A percentile compares a stretch with the other conserved stretches of the same genome.
These are phyloP conservation scores for Drosophila obscura DNA, from an alignment of 1,140 invertebrate genomes.

Conservation along the genomic window DNA sequence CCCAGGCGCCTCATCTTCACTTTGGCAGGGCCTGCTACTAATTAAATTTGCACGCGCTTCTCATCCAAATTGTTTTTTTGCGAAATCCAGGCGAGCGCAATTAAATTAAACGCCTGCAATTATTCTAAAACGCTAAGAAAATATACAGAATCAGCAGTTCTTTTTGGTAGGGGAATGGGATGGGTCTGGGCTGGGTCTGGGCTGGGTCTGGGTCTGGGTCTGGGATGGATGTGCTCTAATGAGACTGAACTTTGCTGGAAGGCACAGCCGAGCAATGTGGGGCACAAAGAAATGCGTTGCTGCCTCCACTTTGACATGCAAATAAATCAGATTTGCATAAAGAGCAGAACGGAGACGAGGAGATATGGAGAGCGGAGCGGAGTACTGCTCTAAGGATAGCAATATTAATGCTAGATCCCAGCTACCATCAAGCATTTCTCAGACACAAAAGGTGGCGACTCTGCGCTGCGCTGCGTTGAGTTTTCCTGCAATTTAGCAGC, in stretches of 20 bases:
- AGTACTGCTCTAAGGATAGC: constrained; percentile 19
- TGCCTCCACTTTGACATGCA: constrained; percentile 76
- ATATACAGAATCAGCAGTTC: constrained; percentile 59
- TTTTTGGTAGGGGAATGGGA: background rate
- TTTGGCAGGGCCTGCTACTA: constrained; percentile 66
- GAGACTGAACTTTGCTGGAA: constrained; percentile 63
- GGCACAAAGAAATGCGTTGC: constrained; percentile 35
- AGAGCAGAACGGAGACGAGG: constrained; percentile 23
- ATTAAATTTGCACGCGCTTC: constrained; percentile 76
- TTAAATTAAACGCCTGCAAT: constrained; percentile 82
- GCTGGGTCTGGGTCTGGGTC: background rate
- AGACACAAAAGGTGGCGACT: constrained; percentile 51
- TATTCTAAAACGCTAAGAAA: constrained; percentile 74
- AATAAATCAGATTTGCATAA: constrained; percentile 83
- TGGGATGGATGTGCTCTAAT: constrained; percentile 38
- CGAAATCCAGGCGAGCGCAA: constrained; percentile 70
- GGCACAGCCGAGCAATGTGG: constrained; percentile 10
- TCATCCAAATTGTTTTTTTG: constrained; percentile 60
- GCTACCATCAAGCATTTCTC: constrained; percentile 43
- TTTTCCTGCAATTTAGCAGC: constrained; percentile 35
- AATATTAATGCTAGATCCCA: constrained; percentile 39
- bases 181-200: constrained; percentile 5
- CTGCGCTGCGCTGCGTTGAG: constrained; percentile 30
- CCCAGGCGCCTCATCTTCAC: constrained; percentile 52
- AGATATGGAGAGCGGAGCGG: background rate